Evolutionary conservation across 2,797 vertebrate species (phyloP), one percentile per base, ranked within the genome.

Genomic region (Hypotaenidia okinawae): DNA sequence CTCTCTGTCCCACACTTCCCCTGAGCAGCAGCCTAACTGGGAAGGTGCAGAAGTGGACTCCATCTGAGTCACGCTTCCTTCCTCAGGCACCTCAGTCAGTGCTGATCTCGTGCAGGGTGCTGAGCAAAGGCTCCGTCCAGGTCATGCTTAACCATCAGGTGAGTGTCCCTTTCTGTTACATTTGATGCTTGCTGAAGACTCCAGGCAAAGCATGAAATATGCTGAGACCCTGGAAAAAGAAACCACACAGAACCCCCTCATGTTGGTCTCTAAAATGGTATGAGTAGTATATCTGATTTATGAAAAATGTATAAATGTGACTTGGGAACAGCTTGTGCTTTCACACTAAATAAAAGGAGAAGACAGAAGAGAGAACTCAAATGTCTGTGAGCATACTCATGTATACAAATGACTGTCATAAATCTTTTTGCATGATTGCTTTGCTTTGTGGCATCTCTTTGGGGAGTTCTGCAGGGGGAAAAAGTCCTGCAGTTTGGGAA

Each of bases 331-430:
- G 96, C 95, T 97, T 97, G 96, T 23, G 93, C 97, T 97, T 97
- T 97, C 97, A 95, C 94, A 96, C 96, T 97, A 95, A 97, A 97
- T 97, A 97, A 97, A 97, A 96, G 32, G 87, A 93, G 93, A 95
- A 95, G 97, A 96, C 74, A 58, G 97, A 90, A 95, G 88, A 95
- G 77, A 91, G 94, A 95, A 95, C 90, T 87, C 4, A 2, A 95
- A 95, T 87, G 95, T 94, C 94, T 66, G 77, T 88, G 97, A 96
- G 91, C 94, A 84, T 94, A 96, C 96, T 95, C 64, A 41, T 93
- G 92, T 89, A 91, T 90, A 92, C 94, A 93, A 93, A 97, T 68
- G 92, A 90, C 95, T 64, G 73, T 61, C 91, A 94, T 97, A 93
- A 96, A 97, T 97, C 97, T 97, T 94, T 92, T 87, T 89, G 87